Evolutionary conservation across 2,888 invertebrate species (phyloP), one percentile per base, ranked within the genome.

Genomic region (Plebejus argus): DNA sequence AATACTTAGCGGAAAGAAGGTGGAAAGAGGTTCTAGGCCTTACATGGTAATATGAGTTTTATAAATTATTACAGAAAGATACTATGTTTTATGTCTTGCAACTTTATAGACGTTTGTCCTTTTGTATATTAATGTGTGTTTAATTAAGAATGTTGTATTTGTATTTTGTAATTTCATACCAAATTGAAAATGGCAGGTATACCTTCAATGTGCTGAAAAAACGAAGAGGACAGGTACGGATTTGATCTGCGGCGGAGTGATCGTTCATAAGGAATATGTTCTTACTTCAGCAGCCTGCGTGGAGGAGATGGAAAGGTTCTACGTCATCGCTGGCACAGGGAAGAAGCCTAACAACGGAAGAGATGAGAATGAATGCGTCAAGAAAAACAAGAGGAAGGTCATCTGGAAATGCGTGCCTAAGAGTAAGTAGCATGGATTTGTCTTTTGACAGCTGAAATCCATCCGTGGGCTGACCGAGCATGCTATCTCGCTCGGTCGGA

Each of bases 381-480:
- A 92, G 82, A 90, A 91, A 71, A 88, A 92, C 81, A 84, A 93
- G 2, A 86, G 93, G 3, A 88, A 85, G 80, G 93, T 93, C 39
- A 89, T 94, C 0, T 94, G 93, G 93, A 93, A 93, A 81, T 94
- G 93, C 85, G 90, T 93, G 66, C 93, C 93, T 15, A 93, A 93
- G 79, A 93, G 93, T 93, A 86, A 88, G 92, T 87, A 58, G 45
- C 45, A 12, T 45, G 10, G 39, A 39, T 39, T 39, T 35, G 39
- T 39, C 10, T 45, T 45, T 28, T 28, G 28, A 28, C 28, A 28
- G 28, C 28, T 28, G 28, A 28, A 28, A 28, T 28, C 28, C 28
- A 28, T 28, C 28, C 28, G 28, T 28, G 28, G 28, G 28, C 28
- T 28, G 28, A 28, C 28, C 28, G 2, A 28, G 28, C 28, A 28